Evolutionary conservation across 2,797 vertebrate genomes (phyloP).

Genomic region (Syngnathus acus): DNA sequence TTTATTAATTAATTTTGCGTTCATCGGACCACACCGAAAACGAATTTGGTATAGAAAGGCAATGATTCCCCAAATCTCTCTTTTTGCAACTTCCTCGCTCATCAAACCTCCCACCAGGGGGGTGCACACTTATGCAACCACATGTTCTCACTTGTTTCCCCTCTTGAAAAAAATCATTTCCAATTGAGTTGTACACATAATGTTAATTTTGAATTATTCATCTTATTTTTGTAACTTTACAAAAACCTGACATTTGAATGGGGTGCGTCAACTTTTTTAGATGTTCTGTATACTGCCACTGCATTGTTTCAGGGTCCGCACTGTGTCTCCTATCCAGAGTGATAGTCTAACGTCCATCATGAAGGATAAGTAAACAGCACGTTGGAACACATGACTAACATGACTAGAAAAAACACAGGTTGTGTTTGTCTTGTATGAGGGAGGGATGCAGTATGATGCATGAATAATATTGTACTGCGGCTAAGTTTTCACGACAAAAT

Average conservation of each 20-base stretch:
- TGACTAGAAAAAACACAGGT: constrained; percentile 35
- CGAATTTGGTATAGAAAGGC: no score
- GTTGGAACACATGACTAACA: constrained; percentile 49
- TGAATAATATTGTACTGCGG: background rate
- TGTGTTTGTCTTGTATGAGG: constrained; percentile 6
- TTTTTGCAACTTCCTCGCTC: no score
- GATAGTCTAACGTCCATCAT: constrained; percentile 50
- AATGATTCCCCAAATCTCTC: no score
- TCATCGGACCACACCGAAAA: no score
- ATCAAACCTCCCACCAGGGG: no score
- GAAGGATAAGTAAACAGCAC: constrained; percentile 56
- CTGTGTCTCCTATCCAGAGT: constrained; percentile 12
- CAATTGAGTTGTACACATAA: background rate
- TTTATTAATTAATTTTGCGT: no score
- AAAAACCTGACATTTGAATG: background rate
- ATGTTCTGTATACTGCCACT: constrained; percentile 41
- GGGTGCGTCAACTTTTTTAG: background rate
- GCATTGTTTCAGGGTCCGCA: constrained; percentile 15
- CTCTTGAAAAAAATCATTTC: no score
- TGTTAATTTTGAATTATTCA: no score
- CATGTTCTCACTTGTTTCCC: no score
- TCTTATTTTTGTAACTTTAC: no score
- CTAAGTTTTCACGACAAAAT: background rate
- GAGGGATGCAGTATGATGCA: background rate
- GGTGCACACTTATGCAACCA: background rate